A percentile compares a stretch with the other conserved stretches of the same genome.
phyloP scores from a whole-genome alignment of 2,888 invertebrate species.

The Agonopterix heracliana region DNA sequence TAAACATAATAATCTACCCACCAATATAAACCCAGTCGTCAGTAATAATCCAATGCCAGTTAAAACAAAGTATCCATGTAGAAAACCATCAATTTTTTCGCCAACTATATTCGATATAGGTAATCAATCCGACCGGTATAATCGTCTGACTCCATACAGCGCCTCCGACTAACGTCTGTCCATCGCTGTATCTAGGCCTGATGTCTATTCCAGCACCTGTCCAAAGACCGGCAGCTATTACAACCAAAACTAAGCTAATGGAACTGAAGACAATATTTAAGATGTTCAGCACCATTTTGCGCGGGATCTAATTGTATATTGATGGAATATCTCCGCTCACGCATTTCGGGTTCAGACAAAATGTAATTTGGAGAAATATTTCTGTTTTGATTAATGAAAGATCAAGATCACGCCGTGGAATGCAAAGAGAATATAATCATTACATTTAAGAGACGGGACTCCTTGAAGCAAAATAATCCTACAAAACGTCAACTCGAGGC shows the following conservation, averaged over 20 bases:
- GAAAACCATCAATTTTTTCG: conserved; percentile 29
- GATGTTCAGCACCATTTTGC: conserved; percentile 13
- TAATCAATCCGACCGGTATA: conserved; percentile 46
- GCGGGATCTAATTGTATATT: neutral
- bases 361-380: neutral
- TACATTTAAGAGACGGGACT: too few species aligned
- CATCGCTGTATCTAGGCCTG: conserved; percentile 38
- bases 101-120: conserved; percentile 35
- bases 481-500: too few species aligned
- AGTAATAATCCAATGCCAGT: conserved; percentile 32
- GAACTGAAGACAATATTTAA: conserved; percentile 32
- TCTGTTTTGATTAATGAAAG: too few species aligned
- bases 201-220: conserved; percentile 30
- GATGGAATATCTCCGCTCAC: neutral
- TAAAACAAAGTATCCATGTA: conserved; percentile 42
- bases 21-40: conserved; percentile 33
- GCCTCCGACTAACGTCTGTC: conserved; percentile 52
- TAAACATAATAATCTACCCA: too few species aligned
- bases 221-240: conserved; percentile 45
- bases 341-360: neutral
- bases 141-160: conserved; percentile 58
- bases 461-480: too few species aligned
- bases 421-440: too few species aligned
- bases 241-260: conserved; percentile 31
- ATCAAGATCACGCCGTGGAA: too few species aligned